Percentiles rank a stretch among this genome's conserved stretches.
Conservation (phyloP, 2,113 vertebrate genomes). For the Elgaria multicarinata region DNA sequence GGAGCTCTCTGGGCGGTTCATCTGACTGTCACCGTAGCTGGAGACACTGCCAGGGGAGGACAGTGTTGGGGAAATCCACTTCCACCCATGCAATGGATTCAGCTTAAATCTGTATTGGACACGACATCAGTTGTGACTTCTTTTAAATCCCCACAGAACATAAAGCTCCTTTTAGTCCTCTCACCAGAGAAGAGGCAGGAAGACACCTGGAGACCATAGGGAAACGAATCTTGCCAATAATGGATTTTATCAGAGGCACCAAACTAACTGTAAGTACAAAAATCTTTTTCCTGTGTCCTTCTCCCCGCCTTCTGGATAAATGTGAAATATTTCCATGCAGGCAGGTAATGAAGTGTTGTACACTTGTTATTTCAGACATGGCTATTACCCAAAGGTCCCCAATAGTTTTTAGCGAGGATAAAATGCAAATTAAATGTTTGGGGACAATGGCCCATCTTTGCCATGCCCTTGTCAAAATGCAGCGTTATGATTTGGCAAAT, state of each 20-base stretch:
- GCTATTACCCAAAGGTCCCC: background rate
- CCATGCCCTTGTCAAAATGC: background rate
- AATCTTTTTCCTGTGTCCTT: background rate
- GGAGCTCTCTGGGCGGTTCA: no score
- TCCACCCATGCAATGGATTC: no score
- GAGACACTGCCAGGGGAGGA: no score
- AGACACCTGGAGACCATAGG: slow-evolving; percentile 66
- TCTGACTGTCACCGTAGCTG: no score
- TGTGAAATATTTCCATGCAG: background rate
- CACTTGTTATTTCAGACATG: background rate
- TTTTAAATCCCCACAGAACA: slow-evolving; percentile 71
- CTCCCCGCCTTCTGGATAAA: background rate
- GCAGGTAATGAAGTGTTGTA: background rate
- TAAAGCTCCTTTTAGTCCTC: slow-evolving; percentile 62
- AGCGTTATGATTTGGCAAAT: background rate
- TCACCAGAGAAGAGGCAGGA: slow-evolving; percentile 60
- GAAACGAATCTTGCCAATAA: slow-evolving; percentile 69
- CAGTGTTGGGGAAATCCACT: no score
- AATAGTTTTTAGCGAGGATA: background rate
- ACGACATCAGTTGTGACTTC: background rate
- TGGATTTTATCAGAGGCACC: slow-evolving; percentile 79
- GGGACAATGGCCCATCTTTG: background rate
- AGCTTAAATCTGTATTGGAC: no score
- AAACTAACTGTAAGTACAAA: slow-evolving; percentile 73
- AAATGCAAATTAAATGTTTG: background rate